These are phyloP conservation scores for Ceratina japonica DNA, from an alignment of 1,140 invertebrate species.

Conservation along the genomic window DNA sequence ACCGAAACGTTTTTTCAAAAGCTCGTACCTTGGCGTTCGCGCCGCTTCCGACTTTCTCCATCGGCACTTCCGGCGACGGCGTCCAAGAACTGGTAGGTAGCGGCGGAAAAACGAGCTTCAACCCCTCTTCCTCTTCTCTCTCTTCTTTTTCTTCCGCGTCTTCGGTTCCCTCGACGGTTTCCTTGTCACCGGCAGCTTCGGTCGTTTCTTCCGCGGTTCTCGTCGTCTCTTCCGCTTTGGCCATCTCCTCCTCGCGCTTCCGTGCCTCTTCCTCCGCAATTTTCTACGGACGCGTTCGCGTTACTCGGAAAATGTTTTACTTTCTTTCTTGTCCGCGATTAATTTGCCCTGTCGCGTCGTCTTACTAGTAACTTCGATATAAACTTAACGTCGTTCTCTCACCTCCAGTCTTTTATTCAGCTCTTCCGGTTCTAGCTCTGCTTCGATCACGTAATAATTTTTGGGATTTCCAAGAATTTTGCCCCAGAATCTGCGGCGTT, in stretches of 20 bases:
- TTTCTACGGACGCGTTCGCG: conserved; percentile 19
- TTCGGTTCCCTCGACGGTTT: conserved; percentile 65
- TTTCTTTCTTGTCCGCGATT: background rate
- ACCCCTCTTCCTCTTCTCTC: conserved; percentile 40
- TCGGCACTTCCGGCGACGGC: conserved; percentile 79
- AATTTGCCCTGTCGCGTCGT: conserved; percentile 15
- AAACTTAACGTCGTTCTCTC: too few species aligned
- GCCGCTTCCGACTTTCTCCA: conserved; percentile 84
- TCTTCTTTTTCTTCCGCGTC: conserved; percentile 54
- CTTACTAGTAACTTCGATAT: background rate
- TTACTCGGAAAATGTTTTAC: conserved; percentile 6
- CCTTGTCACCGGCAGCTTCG: conserved; percentile 71
- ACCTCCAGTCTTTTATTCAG: conserved; percentile 74
- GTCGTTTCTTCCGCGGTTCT: conserved; percentile 30
- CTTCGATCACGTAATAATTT: conserved; percentile 90
- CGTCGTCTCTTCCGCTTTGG: conserved; percentile 40
- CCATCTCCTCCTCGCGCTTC: conserved; percentile 27
- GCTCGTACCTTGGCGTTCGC: conserved; percentile 81
- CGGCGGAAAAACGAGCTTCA: conserved; percentile 79
- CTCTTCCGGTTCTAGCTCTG: conserved; percentile 83
- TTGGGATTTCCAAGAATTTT: conserved; percentile 88
- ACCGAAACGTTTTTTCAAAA: too few species aligned
- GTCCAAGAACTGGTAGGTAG: conserved; percentile 79
- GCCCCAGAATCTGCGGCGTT: conserved; percentile 84
- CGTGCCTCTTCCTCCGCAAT: conserved; percentile 9